phyloP scores from a whole-genome alignment of 2,797 vertebrate species.

The Lates japonicus region DNA sequence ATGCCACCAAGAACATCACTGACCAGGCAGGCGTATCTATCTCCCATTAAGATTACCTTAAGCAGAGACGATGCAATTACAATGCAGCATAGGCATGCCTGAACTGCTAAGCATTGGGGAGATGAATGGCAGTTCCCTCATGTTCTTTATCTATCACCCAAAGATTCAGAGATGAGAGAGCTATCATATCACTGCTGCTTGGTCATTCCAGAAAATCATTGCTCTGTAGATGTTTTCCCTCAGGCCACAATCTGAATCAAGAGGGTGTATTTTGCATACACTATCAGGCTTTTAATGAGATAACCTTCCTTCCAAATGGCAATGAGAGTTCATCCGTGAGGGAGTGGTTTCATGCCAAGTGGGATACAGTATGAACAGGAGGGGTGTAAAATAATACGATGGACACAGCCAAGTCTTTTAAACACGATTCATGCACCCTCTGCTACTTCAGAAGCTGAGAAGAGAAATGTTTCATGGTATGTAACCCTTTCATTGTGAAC shows the following conservation, averaged over 20 bases:
- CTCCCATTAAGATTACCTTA: slow-evolving; percentile 54
- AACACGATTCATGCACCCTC: slow-evolving; percentile 53
- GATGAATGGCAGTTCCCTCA: slow-evolving; percentile 6
- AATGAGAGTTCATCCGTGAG: slow-evolving; percentile 57
- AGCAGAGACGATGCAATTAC: slow-evolving; percentile 51
- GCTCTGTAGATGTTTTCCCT: slow-evolving; percentile 15
- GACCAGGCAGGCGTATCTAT: slow-evolving; percentile 43
- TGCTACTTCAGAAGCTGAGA: slow-evolving; percentile 58
- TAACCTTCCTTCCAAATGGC: slow-evolving; percentile 42
- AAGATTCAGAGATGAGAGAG: slow-evolving; percentile 43
- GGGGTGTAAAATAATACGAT: slow-evolving; percentile 66
- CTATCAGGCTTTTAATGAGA: slow-evolving; percentile 61
- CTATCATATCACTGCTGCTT: slow-evolving; percentile 37
- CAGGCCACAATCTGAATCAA: slow-evolving; percentile 43
- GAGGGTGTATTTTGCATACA: slow-evolving; percentile 47
- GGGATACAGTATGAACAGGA: slow-evolving; percentile 60
- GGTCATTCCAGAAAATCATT: slow-evolving; percentile 54
- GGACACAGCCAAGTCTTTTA: slow-evolving; percentile 52
- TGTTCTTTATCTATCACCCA: slow-evolving; percentile 35
- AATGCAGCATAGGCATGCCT: slow-evolving; percentile 47
- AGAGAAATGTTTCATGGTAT: slow-evolving; percentile 53
- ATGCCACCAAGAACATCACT: slow-evolving; percentile 64
- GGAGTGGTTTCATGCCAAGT: slow-evolving; percentile 58
- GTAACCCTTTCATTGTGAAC: slow-evolving; percentile 51
- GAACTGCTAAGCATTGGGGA: slow-evolving; percentile 16